These are phyloP conservation scores for Xenops minutus DNA, from an alignment of 2,797 vertebrate species.

Conservation along the genomic window DNA sequence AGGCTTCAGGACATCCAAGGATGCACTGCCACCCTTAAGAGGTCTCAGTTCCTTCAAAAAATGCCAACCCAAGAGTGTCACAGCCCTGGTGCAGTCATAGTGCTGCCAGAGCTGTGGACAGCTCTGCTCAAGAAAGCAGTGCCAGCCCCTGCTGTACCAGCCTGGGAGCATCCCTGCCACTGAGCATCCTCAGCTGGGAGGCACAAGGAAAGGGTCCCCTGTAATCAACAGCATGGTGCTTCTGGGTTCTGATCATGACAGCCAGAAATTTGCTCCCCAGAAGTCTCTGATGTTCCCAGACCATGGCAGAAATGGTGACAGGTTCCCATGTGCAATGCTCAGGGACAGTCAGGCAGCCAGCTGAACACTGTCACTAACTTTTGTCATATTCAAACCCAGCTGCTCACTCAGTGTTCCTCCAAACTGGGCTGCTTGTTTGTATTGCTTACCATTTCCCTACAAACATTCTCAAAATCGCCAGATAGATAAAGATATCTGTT, in stretches of 20 bases:
- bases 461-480: not conserved
- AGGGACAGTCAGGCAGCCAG: not conserved
- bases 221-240: not conserved
- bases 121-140: not conserved
- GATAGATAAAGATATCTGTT: not conserved
- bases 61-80: not conserved
- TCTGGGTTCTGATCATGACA: accelerated
- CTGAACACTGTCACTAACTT: not conserved
- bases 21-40: accelerated
- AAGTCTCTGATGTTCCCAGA: not conserved
- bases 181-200: not conserved
- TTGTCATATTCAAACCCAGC: not conserved
- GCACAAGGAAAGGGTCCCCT: not conserved
- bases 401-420: not conserved
- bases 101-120: not conserved
- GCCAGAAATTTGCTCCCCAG: not conserved
- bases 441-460: not conserved
- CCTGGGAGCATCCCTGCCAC: not conserved
- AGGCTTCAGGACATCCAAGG: not conserved
- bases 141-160: not conserved
- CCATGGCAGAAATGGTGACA: not conserved
- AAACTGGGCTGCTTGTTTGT: not conserved
- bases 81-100: not conserved
- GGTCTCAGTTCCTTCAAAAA: not conserved
- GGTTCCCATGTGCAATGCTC: not conserved